A percentile compares a stretch with the other conserved stretches of the same genome.
These are phyloP conservation scores for Eilema griseolum DNA, from an alignment of 2,888 invertebrate species.

Conservation along the genomic window DNA sequence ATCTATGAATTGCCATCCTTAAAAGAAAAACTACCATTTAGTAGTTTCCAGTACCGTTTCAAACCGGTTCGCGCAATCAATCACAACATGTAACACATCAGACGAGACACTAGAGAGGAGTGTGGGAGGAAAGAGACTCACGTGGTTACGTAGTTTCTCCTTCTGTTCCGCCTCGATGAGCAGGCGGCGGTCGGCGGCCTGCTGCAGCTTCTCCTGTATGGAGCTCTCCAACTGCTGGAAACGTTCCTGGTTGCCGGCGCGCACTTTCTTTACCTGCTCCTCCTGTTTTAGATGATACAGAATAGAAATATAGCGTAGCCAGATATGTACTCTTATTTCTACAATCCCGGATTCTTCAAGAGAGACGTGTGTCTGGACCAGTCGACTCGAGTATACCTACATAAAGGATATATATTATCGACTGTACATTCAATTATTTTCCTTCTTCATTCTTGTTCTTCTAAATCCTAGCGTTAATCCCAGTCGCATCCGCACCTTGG, in stretches of 20 bases:
- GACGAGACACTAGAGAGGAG: neutral
- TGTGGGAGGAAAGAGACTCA: constrained; percentile 79
- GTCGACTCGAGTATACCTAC: no score
- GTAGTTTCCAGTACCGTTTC: constrained; percentile 27
- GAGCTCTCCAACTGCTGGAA: constrained; percentile 90
- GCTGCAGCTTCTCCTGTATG: constrained; percentile 87
- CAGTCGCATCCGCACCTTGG: no score
- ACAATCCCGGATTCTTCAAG: no score
- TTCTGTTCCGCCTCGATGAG: constrained; percentile 92
- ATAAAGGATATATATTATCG: no score
- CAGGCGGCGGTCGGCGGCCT: constrained; percentile 90
- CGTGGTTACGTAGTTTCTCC: constrained; percentile 92
- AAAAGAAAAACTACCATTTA: constrained; percentile 22
- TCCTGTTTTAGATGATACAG: constrained; percentile 80
- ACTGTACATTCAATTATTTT: no score
- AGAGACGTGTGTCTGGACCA: no score
- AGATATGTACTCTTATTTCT: no score
- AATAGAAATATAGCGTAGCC: no score
- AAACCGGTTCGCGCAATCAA: constrained; percentile 41
- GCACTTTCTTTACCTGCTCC: constrained; percentile 91
- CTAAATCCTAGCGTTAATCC: no score
- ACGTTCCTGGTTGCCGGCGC: constrained; percentile 89
- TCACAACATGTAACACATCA: constrained; percentile 42
- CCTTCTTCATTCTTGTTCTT: no score
- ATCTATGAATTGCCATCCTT: neutral